These are phyloP conservation scores for Syngnathoides biaculeatus DNA, from an alignment of 2,113 vertebrate genomes.

Conservation along the genomic window DNA sequence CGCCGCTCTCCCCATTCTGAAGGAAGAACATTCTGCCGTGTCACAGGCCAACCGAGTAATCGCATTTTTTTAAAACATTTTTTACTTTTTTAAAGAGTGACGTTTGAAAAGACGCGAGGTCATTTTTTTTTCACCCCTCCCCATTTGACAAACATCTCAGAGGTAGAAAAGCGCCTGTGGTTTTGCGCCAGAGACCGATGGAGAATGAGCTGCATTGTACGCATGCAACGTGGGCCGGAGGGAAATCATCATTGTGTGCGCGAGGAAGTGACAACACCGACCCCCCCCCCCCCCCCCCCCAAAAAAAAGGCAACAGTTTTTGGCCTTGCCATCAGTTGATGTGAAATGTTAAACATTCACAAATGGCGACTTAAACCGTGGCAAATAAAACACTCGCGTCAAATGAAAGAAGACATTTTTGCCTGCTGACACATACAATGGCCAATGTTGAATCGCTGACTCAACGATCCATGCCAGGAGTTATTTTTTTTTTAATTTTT, in stretches of 20 bases:
- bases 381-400: neutral
- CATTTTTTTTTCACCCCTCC: too few species aligned
- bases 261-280: constrained; percentile 9
- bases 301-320: neutral
- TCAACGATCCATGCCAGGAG: neutral
- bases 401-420: neutral
- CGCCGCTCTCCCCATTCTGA: neutral
- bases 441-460: neutral
- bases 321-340: neutral
- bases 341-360: neutral
- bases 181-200: neutral
- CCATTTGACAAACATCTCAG: neutral
- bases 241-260: neutral
- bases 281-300: neutral
- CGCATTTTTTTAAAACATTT: neutral
- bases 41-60: constrained; percentile 3
- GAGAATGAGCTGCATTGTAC: constrained; percentile 15
- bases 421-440: neutral
- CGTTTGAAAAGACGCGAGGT: neutral
- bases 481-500: neutral
- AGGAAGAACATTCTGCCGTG: neutral
- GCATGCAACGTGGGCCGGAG: neutral
- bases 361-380: neutral
- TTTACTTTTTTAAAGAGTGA: too few species aligned
- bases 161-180: neutral